A percentile compares a stretch with the other conserved stretches of the same genome.
Conservation (phyloP, 2,797 vertebrate genomes). For the Benthosema pterotum region DNA sequence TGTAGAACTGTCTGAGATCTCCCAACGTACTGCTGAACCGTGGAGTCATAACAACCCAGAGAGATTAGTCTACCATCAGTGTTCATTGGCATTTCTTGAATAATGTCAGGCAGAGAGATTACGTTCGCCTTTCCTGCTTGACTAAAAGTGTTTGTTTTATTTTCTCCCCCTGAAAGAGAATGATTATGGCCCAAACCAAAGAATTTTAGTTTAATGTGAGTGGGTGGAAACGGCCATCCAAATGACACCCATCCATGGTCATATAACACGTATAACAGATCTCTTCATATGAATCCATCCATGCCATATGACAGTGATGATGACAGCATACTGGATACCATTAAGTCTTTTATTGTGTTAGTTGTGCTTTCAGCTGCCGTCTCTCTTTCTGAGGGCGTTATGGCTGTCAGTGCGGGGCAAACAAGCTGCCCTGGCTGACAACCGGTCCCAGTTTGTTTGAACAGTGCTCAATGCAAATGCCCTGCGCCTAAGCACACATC, state of each 20-base stretch:
- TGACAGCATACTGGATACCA: slow-evolving; percentile 5
- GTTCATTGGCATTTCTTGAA: slow-evolving; percentile 25
- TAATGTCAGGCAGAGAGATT: slow-evolving; percentile 31
- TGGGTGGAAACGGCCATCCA: too few species aligned
- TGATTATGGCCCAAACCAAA: slow-evolving; percentile 32
- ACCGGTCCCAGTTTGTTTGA: slow-evolving; percentile 62
- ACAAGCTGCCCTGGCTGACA: slow-evolving; percentile 55
- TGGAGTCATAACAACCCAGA: slow-evolving; percentile 38
- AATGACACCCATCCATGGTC: too few species aligned
- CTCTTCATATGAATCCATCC: not conserved
- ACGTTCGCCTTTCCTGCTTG: slow-evolving; percentile 39
- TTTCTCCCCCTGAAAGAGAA: slow-evolving; percentile 30
- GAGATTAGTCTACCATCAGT: slow-evolving; percentile 25
- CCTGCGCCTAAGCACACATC: slow-evolving; percentile 37
- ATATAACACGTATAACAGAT: too few species aligned
- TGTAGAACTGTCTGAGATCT: slow-evolving; percentile 12
- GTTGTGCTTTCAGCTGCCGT: slow-evolving; percentile 16
- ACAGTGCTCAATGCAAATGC: slow-evolving; percentile 30
- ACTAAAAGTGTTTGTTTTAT: slow-evolving; percentile 26
- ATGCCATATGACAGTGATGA: slow-evolving; percentile 19
- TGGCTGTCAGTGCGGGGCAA: slow-evolving; percentile 43
- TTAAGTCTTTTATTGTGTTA: slow-evolving; percentile 27
- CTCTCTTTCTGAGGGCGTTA: slow-evolving; percentile 32
- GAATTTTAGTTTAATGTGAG: too few species aligned
- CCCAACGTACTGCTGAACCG: slow-evolving; percentile 26